Evolutionary conservation across 2,888 invertebrate genomes (phyloP).

Genomic region (Leptopilina syphax): DNA sequence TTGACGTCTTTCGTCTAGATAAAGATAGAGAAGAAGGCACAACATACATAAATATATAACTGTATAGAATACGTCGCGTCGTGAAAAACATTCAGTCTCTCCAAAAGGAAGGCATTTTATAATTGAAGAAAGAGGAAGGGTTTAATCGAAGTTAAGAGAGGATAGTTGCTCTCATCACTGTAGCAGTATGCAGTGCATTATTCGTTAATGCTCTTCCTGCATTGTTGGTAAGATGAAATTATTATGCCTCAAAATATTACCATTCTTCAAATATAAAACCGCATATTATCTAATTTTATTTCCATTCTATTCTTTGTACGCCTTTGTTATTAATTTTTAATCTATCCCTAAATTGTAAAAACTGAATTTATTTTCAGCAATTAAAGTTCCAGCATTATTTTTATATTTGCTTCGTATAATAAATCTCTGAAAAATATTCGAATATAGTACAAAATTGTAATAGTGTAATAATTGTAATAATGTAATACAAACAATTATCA

Average conservation of each 20-base stretch:
- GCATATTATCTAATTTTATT: too few relatives aligned
- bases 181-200: not conserved
- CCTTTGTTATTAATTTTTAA: too few relatives aligned
- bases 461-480: too few relatives aligned
- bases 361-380: too few relatives aligned
- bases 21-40: not conserved
- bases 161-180: slow-evolving; percentile 12
- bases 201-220: not conserved
- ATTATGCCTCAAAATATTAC: not conserved
- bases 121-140: slow-evolving; percentile 1
- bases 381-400: too few relatives aligned
- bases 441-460: too few relatives aligned
- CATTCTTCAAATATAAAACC: too few relatives aligned
- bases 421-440: too few relatives aligned
- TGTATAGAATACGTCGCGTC: not conserved
- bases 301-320: too few relatives aligned
- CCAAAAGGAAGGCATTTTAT: not conserved
- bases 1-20: slow-evolving; percentile 2
- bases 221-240: not conserved
- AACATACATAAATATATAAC: not conserved
- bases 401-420: too few relatives aligned
- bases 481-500: too few relatives aligned
- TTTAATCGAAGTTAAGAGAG: not conserved
- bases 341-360: too few relatives aligned
- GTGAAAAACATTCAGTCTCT: not conserved